Conservation (phyloP, 2,888 invertebrate genomes). For the Platycheirus albimanus region DNA sequence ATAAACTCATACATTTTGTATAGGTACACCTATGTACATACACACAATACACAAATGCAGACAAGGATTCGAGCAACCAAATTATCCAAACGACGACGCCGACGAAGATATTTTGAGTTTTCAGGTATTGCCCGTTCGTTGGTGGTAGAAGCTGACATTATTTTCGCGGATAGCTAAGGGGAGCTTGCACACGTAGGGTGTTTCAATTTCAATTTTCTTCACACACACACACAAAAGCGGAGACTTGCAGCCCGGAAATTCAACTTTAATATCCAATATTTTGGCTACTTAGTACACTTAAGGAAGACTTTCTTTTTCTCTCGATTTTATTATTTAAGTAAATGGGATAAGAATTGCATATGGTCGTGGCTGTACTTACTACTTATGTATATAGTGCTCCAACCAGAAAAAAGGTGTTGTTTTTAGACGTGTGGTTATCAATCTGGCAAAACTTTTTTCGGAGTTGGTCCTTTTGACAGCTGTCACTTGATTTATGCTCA, state of each 20-base stretch:
- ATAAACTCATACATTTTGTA: constrained; percentile 31
- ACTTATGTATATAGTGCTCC: too few relatives aligned
- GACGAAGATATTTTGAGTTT: constrained; percentile 42
- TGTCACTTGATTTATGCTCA: too few relatives aligned
- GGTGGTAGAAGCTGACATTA: neutral
- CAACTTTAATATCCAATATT: constrained; percentile 49
- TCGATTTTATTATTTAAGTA: too few relatives aligned
- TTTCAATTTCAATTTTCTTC: constrained; percentile 21
- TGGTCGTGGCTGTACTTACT: too few relatives aligned
- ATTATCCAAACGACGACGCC: constrained; percentile 31
- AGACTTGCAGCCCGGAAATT: too few relatives aligned
- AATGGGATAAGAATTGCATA: too few relatives aligned
- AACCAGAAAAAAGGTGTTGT: too few relatives aligned
- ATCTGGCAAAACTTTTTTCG: too few relatives aligned
- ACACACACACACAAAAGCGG: too few relatives aligned
- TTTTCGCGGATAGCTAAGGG: neutral
- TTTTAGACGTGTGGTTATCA: too few relatives aligned
- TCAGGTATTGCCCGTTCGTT: neutral
- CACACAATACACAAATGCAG: too few relatives aligned
- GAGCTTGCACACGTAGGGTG: constrained; percentile 27
- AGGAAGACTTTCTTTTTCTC: constrained; percentile 14
- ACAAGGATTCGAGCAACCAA: constrained; percentile 46
- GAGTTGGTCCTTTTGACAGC: too few relatives aligned
- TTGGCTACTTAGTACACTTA: constrained; percentile 25
- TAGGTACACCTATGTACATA: neutral